phyloP scores from a whole-genome alignment of 2,888 invertebrate genomes.

The Liodrosophila aerea region DNA sequence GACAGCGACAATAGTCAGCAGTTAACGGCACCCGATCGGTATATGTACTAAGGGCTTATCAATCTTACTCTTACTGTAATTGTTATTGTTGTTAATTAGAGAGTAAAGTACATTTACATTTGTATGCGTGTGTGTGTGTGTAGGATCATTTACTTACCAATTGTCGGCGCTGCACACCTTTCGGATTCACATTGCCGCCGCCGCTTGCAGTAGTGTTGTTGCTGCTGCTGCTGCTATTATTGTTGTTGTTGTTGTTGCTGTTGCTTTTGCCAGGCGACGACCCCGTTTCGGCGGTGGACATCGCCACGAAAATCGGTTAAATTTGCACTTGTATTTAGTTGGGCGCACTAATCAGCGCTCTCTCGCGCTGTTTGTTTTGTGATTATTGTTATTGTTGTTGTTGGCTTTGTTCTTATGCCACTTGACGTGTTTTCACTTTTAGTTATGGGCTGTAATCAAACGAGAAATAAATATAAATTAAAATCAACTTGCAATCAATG shows the following conservation, averaged over 20 bases:
- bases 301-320: conserved; percentile 62
- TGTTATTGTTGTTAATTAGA: conserved; percentile 3
- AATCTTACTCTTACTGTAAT: conserved; percentile 11
- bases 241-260: conserved; percentile 49
- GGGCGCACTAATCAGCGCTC: conserved; percentile 39
- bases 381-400: conserved; percentile 13
- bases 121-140: not conserved
- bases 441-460: conserved; percentile 56
- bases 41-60: conserved; percentile 44
- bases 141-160: conserved; percentile 77
- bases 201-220: conserved; percentile 37
- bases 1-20: conserved; percentile 34
- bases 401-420: conserved; percentile 12
- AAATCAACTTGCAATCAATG: conserved; percentile 4
- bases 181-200: conserved; percentile 64
- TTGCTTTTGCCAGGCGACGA: conserved; percentile 81
- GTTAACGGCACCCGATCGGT: conserved; percentile 16
- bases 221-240: conserved; percentile 38
- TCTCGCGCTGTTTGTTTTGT: conserved; percentile 14
- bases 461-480: conserved; percentile 31
- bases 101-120: not conserved
- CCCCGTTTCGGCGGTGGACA: conserved; percentile 82
- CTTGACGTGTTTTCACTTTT: conserved; percentile 41
- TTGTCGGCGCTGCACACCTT: conserved; percentile 81
- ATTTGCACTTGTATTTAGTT: conserved; percentile 44